phyloP scores from a whole-genome alignment of 2,113 vertebrate species.

The Carlito syrichta region DNA sequence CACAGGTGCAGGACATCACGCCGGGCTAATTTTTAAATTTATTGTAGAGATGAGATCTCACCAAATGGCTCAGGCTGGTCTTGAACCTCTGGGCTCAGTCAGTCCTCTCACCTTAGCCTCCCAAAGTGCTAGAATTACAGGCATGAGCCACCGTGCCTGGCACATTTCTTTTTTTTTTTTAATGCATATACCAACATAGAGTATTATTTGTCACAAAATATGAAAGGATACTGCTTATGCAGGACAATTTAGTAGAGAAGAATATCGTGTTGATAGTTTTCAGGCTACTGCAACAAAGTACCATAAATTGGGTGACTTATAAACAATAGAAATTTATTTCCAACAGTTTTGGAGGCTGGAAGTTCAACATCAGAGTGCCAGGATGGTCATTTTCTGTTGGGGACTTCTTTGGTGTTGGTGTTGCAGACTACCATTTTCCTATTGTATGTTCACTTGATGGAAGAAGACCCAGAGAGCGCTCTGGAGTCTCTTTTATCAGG shows the following conservation, averaged over 20 bases:
- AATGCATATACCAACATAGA: neutral
- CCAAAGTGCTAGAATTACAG: neutral
- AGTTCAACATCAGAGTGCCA: neutral
- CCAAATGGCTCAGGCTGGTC: too few relatives aligned
- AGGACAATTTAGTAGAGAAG: neutral
- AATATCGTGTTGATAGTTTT: neutral
- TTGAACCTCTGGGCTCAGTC: too few relatives aligned
- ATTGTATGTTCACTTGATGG: neutral
- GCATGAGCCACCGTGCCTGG: neutral
- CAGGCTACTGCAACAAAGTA: neutral
- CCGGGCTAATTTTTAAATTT: too few relatives aligned
- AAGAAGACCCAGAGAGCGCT: neutral
- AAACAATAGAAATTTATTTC: neutral
- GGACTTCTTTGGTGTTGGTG: neutral
- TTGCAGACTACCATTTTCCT: neutral
- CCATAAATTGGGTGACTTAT: neutral
- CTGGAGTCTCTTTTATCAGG: neutral
- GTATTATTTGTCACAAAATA: conserved; percentile 7
- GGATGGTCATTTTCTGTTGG: neutral
- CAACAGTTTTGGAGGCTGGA: neutral
- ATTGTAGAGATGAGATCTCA: too few relatives aligned
- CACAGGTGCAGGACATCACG: too few relatives aligned
- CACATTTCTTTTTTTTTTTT: neutral
- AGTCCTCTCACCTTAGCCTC: too few relatives aligned
- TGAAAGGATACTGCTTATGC: neutral